Evolutionary conservation across 2,888 invertebrate genomes (phyloP), one percentile per base, ranked within the genome.

Genomic region (Trisateles emortualis): DNA sequence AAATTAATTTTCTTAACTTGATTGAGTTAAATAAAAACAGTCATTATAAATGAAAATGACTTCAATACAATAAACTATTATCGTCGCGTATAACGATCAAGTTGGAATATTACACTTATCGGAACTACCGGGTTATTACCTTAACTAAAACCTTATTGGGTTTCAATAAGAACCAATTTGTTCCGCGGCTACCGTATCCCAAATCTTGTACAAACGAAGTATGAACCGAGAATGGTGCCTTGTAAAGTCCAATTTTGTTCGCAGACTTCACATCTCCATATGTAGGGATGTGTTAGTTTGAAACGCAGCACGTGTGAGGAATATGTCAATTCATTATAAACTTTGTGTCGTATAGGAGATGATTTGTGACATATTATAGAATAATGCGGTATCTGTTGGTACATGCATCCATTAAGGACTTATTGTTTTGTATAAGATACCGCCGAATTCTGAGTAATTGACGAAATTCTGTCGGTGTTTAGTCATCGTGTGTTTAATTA

Each of bases 321-420:
- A 92, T 92, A 89, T 87, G 89, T 91, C 92, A 92, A 91, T 92
- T 90, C 89, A 91, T 92, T 91, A 92, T 84, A 89, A 91, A 92
- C 88, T 92, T 92, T 87, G 88, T 88, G 87, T 84, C 79, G 79
- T 76, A 75, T 80, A 78, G 82, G 78, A 83, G 90, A 92, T 90
- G 91, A 91, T 92, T 91, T 90, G 91, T 91, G 91, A 90, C 91
- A 88, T 88, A 88, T 88, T 90, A 90, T 88, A 83, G 84, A 83
- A 90, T 87, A 90, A 86, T 81, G 84, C 81, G 78, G 80, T 90
- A 85, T 88, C 87, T 89, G 87, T 89, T 85, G 78, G 79, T 76
- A 74, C 81, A 78, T 81, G 79, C 79, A 79, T 70, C 79, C 81
- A 83, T 86, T 88, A 87, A 87, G 83, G 81, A 77, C 75, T 75